A percentile compares a stretch with the other conserved stretches of the same genome.
Conservation (phyloP, 1,140 invertebrate species). For the Lasioglossum albipes region DNA sequence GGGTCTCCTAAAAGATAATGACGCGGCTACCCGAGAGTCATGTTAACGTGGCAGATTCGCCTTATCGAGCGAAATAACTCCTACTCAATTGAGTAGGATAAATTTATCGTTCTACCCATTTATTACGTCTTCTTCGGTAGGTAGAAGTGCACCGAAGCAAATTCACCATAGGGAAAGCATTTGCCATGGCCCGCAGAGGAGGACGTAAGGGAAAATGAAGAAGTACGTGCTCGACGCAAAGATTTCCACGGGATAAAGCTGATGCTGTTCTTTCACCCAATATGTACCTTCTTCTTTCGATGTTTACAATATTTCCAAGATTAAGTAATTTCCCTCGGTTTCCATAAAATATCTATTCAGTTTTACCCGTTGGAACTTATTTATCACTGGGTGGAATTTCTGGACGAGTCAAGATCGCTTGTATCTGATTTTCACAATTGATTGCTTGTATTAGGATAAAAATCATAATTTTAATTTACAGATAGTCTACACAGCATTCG, state of each 20-base stretch:
- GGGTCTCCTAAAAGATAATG: slow-evolving; percentile 13
- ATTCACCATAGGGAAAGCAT: slow-evolving; percentile 57
- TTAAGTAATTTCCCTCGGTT: slow-evolving; percentile 22
- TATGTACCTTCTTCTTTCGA: slow-evolving; percentile 13
- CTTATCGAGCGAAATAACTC: slow-evolving; percentile 59
- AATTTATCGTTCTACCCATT: slow-evolving; percentile 53
- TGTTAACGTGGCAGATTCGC: slow-evolving; percentile 50
- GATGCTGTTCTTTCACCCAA: slow-evolving; percentile 40
- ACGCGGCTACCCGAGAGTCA: slow-evolving; percentile 24
- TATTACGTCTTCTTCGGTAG: slow-evolving; percentile 46
- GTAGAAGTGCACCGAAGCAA: slow-evolving; percentile 34
- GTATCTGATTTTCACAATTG: no score
- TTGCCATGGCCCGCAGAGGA: slow-evolving; percentile 28
- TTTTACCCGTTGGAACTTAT: not conserved
- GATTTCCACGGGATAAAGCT: slow-evolving; percentile 23
- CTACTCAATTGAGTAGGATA: slow-evolving; percentile 19
- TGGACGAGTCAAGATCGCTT: no score
- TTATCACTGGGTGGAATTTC: no score
- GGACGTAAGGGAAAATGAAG: slow-evolving; percentile 50
- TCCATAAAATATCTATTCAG: slow-evolving; percentile 2
- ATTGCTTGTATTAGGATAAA: no score
- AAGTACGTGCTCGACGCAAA: slow-evolving; percentile 53
- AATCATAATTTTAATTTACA: no score
- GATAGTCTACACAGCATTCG: no score
- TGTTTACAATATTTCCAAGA: slow-evolving; percentile 36